phyloP scores from a whole-genome alignment of 2,888 invertebrate species.

The Anthrax anthrax region DNA sequence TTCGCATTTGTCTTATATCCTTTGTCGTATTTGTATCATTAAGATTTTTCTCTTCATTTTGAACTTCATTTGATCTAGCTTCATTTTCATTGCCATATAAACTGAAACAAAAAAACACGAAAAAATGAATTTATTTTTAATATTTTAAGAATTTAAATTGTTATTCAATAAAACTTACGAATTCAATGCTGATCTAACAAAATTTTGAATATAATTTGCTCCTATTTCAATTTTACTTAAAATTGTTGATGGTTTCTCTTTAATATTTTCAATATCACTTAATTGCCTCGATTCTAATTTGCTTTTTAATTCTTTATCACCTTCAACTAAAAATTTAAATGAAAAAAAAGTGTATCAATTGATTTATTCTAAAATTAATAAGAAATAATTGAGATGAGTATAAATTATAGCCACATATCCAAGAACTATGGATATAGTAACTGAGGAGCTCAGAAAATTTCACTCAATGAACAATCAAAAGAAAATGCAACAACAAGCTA shows the following conservation, averaged over 20 bases:
- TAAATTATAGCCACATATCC: too few relatives aligned
- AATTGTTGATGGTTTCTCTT: constrained; percentile 31
- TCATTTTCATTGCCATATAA: too few relatives aligned
- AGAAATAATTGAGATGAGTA: too few relatives aligned
- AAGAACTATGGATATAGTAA: too few relatives aligned
- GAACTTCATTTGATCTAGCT: not conserved
- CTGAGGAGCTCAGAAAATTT: too few relatives aligned
- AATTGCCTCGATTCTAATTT: constrained; percentile 28
- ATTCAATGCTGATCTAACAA: constrained; percentile 28
- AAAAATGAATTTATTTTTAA: too few relatives aligned
- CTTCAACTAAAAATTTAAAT: constrained; percentile 23
- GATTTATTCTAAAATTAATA: too few relatives aligned
- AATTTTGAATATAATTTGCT: constrained; percentile 28
- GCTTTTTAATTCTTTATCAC: constrained; percentile 28
- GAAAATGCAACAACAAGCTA: too few relatives aligned
- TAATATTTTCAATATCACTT: constrained; percentile 23
- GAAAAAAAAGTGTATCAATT: not conserved
- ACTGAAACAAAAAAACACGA: too few relatives aligned
- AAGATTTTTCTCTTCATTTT: not conserved
- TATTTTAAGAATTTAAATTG: too few relatives aligned
- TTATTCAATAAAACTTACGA: constrained; percentile 23
- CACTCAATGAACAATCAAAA: too few relatives aligned
- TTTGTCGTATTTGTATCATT: not conserved
- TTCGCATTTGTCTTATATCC: not conserved
- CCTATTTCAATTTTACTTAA: constrained; percentile 33